These are phyloP conservation scores for Camelus bactrianus DNA, from an alignment of 2,113 vertebrate species.

Conservation along the genomic window DNA sequence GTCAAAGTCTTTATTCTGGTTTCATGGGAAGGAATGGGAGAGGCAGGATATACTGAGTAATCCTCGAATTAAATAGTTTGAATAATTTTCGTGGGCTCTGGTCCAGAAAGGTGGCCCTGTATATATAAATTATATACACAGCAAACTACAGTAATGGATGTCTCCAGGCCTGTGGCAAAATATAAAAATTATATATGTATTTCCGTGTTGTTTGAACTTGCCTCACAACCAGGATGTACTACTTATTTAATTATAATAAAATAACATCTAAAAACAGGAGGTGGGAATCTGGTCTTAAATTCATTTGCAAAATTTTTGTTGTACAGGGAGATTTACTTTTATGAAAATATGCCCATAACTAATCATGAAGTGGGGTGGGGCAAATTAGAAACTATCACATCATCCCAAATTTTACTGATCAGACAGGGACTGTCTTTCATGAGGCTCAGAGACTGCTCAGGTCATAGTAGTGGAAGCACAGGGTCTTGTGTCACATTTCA, in stretches of 20 bases:
- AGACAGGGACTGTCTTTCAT: not conserved
- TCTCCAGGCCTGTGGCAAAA: not conserved
- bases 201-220: not conserved
- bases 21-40: too few species aligned
- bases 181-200: not conserved
- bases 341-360: not conserved
- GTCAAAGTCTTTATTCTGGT: too few species aligned
- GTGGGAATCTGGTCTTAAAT: not conserved
- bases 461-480: not conserved
- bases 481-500: not conserved
- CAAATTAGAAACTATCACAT: not conserved
- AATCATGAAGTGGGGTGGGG: not conserved
- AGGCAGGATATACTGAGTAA: too few species aligned
- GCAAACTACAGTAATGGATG: not conserved
- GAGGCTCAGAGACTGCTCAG: not conserved
- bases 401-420: not conserved
- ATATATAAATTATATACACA: not conserved
- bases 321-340: not conserved
- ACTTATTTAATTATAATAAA: constrained; percentile 3
- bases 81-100: too few species aligned
- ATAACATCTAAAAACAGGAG: not conserved
- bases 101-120: not conserved
- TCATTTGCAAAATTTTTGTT: not conserved
- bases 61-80: too few species aligned
- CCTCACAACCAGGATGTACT: not conserved